Evolutionary conservation across 2,888 invertebrate species (phyloP).

Genomic region (Bugulina stolonifera): DNA sequence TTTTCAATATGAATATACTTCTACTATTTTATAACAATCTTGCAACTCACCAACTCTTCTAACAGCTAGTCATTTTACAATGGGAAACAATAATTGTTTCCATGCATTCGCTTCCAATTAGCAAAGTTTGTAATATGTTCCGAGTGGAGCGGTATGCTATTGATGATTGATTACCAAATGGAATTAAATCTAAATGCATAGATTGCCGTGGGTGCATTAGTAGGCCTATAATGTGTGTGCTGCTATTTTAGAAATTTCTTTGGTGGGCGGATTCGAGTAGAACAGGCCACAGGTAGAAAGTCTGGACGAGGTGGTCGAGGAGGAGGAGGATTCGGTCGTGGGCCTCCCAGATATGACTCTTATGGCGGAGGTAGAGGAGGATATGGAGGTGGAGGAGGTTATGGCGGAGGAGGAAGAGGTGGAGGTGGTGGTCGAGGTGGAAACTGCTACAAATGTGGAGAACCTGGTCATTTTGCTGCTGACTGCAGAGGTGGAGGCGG

Average conservation of each 20-base stretch:
- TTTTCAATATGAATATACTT: too few relatives aligned
- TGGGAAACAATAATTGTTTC: too few relatives aligned
- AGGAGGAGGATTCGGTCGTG: not conserved
- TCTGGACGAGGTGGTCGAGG: conserved; percentile 3
- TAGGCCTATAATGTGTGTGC: too few relatives aligned
- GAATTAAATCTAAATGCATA: too few relatives aligned
- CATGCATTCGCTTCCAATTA: too few relatives aligned
- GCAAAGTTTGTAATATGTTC: too few relatives aligned
- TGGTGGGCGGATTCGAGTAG: conserved; percentile 10
- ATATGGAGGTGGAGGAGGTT: conserved; percentile 35
- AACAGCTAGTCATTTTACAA: too few relatives aligned
- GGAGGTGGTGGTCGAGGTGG: conserved; percentile 36
- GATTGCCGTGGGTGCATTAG: too few relatives aligned
- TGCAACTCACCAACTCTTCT: too few relatives aligned
- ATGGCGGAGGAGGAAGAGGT: not conserved
- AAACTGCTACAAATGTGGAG: conserved; percentile 14
- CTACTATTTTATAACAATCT: too few relatives aligned
- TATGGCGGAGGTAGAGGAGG: conserved; percentile 25
- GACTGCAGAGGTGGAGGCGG: conserved; percentile 1
- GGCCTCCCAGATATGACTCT: conserved; percentile 11
- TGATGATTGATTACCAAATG: too few relatives aligned
- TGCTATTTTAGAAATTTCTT: conserved; percentile 5
- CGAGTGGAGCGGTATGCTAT: too few relatives aligned
- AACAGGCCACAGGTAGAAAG: not conserved
- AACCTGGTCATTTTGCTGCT: conserved; percentile 8